Conservation (phyloP, 2,888 invertebrate genomes). For the Tinea pellionella region DNA sequence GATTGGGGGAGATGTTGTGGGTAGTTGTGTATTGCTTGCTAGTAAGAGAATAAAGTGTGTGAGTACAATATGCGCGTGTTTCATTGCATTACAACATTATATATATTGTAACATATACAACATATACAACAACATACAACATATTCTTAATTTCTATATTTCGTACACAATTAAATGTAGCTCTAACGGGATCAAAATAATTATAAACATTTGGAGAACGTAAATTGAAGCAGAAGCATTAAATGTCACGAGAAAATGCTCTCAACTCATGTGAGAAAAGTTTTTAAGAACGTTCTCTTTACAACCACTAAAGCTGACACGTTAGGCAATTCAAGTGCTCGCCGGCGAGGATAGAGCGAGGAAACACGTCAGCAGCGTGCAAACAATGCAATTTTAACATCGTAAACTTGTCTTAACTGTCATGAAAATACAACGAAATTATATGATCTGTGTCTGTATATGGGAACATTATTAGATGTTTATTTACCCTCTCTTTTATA, state of each 20-base stretch:
- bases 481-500: neutral
- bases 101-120: too few relatives aligned
- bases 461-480: neutral
- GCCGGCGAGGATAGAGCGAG: neutral
- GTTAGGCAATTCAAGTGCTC: conserved; percentile 5
- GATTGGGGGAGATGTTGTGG: too few relatives aligned
- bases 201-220: neutral
- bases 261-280: neutral
- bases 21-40: too few relatives aligned
- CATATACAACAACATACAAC: too few relatives aligned
- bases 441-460: neutral
- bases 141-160: too few relatives aligned
- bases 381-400: conserved; percentile 14
- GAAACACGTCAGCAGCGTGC: conserved; percentile 5
- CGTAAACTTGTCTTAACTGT: conserved; percentile 12
- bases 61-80: too few relatives aligned
- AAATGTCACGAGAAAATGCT: neutral
- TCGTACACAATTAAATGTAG: too few relatives aligned
- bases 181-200: neutral
- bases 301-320: conserved; percentile 14
- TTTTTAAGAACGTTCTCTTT: conserved; percentile 10
- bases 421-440: conserved; percentile 1
- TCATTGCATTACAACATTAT: too few relatives aligned
- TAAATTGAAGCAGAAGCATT: neutral
- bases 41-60: too few relatives aligned